Evolutionary conservation across 2,888 invertebrate species (phyloP).

Genomic region (Ornithoptera alexandrae): DNA sequence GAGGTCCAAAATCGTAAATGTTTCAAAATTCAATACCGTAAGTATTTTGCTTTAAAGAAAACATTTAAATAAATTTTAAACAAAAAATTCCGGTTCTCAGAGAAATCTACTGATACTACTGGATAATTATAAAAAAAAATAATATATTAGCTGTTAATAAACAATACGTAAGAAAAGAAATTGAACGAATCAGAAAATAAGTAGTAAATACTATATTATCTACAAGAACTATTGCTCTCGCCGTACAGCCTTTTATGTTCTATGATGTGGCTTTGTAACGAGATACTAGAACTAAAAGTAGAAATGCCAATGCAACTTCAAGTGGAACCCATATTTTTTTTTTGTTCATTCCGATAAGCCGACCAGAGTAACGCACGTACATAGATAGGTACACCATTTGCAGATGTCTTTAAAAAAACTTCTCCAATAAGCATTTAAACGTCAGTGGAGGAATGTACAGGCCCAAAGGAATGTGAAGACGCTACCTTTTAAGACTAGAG

Average conservation of each 20-base stretch:
- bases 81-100: no score
- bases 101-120: no score
- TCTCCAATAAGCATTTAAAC: slow-evolving; percentile 26
- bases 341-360: slow-evolving; percentile 23
- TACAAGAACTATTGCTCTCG: slow-evolving; percentile 14
- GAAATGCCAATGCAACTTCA: slow-evolving; percentile 22
- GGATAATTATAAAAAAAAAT: no score
- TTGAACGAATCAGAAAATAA: no score
- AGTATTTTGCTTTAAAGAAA: no score
- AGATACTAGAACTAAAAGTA: slow-evolving; percentile 24
- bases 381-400: slow-evolving; percentile 29
- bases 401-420: slow-evolving; percentile 24
- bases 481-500: slow-evolving; percentile 14
- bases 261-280: slow-evolving; percentile 22
- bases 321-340: slow-evolving; percentile 24
- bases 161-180: slow-evolving; percentile 1
- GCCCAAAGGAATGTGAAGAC: slow-evolving; percentile 19
- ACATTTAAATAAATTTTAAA: no score
- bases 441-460: slow-evolving; percentile 15
- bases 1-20: slow-evolving; percentile 22
- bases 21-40: no score
- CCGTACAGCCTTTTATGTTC: slow-evolving; percentile 25
- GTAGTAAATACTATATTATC: background rate
- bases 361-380: slow-evolving; percentile 24
- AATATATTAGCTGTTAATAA: background rate